Base-by-base conservation (phyloP, 2,113 vertebrate species). In the Cichladusa arquata region DNA sequence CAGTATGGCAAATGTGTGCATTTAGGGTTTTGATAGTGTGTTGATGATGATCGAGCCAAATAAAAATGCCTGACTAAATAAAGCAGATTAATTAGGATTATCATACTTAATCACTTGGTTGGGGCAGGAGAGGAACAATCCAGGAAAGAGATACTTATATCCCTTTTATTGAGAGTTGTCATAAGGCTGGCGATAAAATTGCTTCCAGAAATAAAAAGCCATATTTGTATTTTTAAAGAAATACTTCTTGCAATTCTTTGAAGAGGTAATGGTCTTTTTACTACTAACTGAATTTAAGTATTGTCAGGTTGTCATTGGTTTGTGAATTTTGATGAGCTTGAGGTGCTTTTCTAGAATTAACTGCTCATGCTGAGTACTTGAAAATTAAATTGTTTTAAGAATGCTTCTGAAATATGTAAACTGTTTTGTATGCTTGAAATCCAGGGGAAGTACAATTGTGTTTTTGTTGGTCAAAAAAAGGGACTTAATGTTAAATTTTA, bases 51-150 rank as follows among this genome's bases (percentile, higher is more conserved):
- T 76, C 9, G 40, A 11, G 31, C 56, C 65, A 51, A 48, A 64
- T 71, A 45, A 74, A 94, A 83, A 47, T 51, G 20, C 17, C 31
- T 83, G 50, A 31, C 58, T 88, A 81, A 88, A 36, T 80, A 73
- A 95, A 90, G 51, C 58, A 87, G 47, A 62, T 78, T 40, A 66
- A 47, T 83, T 86, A 70, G 20, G 28, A 66, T 90, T 80, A 73
- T 67, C 20, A 3, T 47, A 19, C 14, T 67, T 82, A 77, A 71
- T 67, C 3, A 19, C 88, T 79, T 82, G 23, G 7, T 4, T 64
- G 26, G 5, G 42, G 11, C 7, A 65, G 28, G 25, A 86, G 74
- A 77, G 16, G 22, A 81, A 13, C 50, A 51, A 14, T 45, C 18
- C 12, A 26, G 15, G 25, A 62, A 66, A 38, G 58, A 47, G 22